These are phyloP conservation scores for Strongylocentrotus purpuratus DNA, from an alignment of 35 echinoderm and acorn worm species.

Conservation along the genomic window DNA sequence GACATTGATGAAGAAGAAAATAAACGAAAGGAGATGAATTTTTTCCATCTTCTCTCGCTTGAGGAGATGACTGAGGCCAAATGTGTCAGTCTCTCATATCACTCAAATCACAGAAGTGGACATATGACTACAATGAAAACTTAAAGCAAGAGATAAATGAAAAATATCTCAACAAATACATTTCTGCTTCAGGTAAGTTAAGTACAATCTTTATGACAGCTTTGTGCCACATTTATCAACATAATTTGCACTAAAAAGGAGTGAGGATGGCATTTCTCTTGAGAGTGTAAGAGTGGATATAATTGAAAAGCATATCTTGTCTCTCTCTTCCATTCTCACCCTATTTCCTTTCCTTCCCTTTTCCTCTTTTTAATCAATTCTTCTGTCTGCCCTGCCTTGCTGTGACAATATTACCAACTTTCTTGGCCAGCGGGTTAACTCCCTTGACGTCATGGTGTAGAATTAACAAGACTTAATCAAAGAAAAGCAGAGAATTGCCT, in stretches of 20 bases:
- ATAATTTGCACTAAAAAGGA: neutral
- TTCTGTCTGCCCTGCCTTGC: neutral
- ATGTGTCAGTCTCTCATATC: neutral
- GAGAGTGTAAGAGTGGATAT: neutral
- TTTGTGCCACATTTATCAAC: neutral
- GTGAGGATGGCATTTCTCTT: neutral
- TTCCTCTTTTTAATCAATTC: constrained; percentile 25
- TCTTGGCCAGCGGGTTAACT: constrained; percentile 9
- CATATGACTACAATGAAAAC: neutral
- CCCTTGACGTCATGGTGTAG: constrained; percentile 16
- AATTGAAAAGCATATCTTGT: neutral
- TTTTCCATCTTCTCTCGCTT: neutral
- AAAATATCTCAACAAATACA: neutral
- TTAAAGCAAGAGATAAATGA: neutral
- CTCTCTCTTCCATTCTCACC: neutral
- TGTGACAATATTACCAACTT: constrained; percentile 9
- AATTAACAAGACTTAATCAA: constrained; percentile 36
- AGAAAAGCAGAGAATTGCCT: constrained; percentile 14
- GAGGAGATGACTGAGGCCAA: neutral
- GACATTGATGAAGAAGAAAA: neutral
- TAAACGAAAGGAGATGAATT: neutral
- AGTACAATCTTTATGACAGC: neutral
- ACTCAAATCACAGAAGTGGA: neutral
- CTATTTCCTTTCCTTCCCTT: neutral
- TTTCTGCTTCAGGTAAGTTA: too few species aligned